These are phyloP conservation scores for Xestobium rufovillosum DNA, from an alignment of 2,888 invertebrate species.

Conservation along the genomic window DNA sequence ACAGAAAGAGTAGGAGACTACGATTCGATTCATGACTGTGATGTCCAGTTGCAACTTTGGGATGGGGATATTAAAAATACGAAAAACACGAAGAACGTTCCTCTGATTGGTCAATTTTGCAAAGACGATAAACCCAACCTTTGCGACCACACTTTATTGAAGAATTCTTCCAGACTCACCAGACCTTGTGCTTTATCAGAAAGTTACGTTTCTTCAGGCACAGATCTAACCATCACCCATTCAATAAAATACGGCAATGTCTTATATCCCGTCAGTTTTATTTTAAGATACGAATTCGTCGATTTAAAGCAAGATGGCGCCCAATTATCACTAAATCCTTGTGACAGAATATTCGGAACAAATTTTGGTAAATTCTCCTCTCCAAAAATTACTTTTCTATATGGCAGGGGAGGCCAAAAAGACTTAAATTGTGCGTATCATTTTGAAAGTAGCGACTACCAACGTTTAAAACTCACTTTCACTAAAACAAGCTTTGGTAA, in stretches of 20 bases:
- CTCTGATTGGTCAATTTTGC: constrained; percentile 66
- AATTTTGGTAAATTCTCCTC: constrained; percentile 54
- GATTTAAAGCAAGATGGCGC: constrained; percentile 63
- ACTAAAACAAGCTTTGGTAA: constrained; percentile 63
- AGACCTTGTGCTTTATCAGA: constrained; percentile 64
- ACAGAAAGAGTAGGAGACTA: constrained; percentile 52
- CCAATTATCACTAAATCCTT: constrained; percentile 55
- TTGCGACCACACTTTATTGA: constrained; percentile 66
- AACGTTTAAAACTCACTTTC: constrained; percentile 62
- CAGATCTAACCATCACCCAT: constrained; percentile 70
- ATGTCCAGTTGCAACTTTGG: constrained; percentile 64
- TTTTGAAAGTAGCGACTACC: constrained; percentile 63
- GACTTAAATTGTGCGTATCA: constrained; percentile 68
- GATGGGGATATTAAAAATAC: constrained; percentile 53
- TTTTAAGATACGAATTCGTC: constrained; percentile 76
- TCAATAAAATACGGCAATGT: constrained; percentile 71
- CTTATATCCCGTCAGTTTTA: constrained; percentile 68
- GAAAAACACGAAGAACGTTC: constrained; percentile 38
- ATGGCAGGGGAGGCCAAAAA: constrained; percentile 71
- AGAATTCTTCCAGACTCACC: constrained; percentile 64
- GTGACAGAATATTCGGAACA: constrained; percentile 54
- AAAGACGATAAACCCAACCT: constrained; percentile 67
- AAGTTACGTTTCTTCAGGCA: constrained; percentile 69
- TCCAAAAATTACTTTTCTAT: constrained; percentile 73
- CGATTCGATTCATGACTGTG: constrained; percentile 62